Evolutionary conservation across 2,113 vertebrate genomes (phyloP), one percentile per base, ranked within the genome.

Genomic region (Collichthys lucidus): DNA sequence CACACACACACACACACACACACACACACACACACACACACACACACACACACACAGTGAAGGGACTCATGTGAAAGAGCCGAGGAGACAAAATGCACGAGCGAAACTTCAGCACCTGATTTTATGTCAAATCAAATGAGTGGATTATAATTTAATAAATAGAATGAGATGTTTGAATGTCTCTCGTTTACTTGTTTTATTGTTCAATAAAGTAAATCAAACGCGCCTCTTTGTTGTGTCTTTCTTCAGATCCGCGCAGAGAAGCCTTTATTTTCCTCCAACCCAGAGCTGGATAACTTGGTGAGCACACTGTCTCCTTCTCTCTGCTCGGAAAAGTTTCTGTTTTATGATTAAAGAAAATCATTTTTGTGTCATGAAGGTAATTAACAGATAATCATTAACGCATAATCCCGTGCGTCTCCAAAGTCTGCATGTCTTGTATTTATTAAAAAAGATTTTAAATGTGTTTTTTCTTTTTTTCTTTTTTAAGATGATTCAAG

Each of bases 271-370:
- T 98, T 98, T 89, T 98, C 97, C 19, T 98, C 97, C 44, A 97
- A 98, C 65, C 96, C 97, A 64, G 97, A 98, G 88, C 40, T 98
- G 93, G 97, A 98, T 90, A 98, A 98, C 94, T 95, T 98, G 97
- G 97, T 98, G 94, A 97, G 92, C 20, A 2, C 50, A 16, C 5
- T 7, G 0, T 35, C 11, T 26, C 2, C n/a, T 2, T 8, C 50
- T n/a, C 50, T 6, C 49, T 8, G 7, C 15, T 11, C 6, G 20
- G 20, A 20, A 14, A 44, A 22, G 9, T 31, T 26, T n/a, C 1
- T 56, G 22, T 53, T 47, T 22, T 71, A 4, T 26, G 6, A 49
- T 35, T 1, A 10, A 64, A 63, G 8, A 15, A 31, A 46, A 20
- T 2, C 8, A 64, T 57, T 35, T 24, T 53, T 69, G 0, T 15